Conservation (phyloP, 2,888 invertebrate genomes). For the Dusona sp. region DNA sequence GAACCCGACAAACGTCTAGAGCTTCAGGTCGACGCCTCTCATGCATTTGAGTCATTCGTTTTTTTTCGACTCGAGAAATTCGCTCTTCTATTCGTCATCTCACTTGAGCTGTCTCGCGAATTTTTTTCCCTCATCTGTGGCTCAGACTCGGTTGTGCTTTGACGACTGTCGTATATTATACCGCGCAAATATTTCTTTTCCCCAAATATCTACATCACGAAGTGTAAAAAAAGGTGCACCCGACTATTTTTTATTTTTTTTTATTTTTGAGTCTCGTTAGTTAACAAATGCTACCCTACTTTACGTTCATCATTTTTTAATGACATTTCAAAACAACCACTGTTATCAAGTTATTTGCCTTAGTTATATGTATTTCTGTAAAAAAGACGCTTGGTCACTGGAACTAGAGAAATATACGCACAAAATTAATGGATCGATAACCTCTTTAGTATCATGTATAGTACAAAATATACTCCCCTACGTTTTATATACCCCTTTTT, state of each 20-base stretch:
- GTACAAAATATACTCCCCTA: conserved; percentile 1
- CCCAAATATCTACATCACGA: neutral
- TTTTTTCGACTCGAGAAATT: conserved; percentile 13
- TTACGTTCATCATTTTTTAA: too few species aligned
- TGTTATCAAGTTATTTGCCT: neutral
- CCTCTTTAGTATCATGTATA: neutral
- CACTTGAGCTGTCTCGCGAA: conserved; percentile 10
- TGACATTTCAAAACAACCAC: neutral
- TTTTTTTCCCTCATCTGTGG: neutral
- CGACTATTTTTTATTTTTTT: neutral
- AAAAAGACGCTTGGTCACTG: neutral
- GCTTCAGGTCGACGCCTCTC: conserved; percentile 10
- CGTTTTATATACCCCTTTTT: neutral
- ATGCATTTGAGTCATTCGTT: neutral
- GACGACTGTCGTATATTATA: neutral
- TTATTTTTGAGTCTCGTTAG: neutral
- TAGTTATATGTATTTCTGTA: neutral
- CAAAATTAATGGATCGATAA: neutral
- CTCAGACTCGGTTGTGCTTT: neutral
- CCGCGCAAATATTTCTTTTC: neutral
- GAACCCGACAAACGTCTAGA: conserved; percentile 33
- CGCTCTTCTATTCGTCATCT: conserved; percentile 21
- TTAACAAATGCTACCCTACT: neutral
- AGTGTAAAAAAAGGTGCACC: neutral
- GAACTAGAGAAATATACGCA: conserved; percentile 5